These are phyloP conservation scores for Octonoba sinensis DNA, from an alignment of 2,888 invertebrate genomes.

Conservation along the genomic window DNA sequence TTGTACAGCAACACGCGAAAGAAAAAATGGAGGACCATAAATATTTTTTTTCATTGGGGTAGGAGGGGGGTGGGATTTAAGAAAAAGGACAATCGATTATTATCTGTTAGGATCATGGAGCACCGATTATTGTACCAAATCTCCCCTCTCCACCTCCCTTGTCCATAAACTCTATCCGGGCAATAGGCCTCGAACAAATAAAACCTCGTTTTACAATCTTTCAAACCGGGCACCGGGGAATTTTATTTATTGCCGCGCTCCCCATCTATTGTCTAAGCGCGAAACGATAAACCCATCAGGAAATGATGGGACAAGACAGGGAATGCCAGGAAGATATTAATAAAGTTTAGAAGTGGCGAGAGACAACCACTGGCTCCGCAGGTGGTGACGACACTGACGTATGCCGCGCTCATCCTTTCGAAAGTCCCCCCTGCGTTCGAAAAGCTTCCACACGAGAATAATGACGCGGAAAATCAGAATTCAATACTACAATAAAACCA, in stretches of 20 bases:
- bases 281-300: constrained; percentile 44
- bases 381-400: constrained; percentile 58
- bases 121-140: too few species aligned
- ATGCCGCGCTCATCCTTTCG: constrained; percentile 6
- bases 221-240: constrained; percentile 48
- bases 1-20: too few species aligned
- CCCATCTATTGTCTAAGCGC: constrained; percentile 45
- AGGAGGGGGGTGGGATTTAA: too few species aligned
- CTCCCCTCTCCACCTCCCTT: too few species aligned
- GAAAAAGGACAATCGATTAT: too few species aligned
- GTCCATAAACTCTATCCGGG: too few species aligned
- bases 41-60: too few species aligned
- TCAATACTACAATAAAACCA: not conserved
- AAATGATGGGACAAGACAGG: constrained; percentile 26
- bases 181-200: constrained; percentile 10
- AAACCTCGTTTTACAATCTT: constrained; percentile 51
- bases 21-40: too few species aligned
- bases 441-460: constrained; percentile 23
- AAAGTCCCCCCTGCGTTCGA: not conserved
- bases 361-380: constrained; percentile 46
- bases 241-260: constrained; percentile 45
- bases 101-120: too few species aligned
- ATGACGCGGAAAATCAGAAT: constrained; percentile 58
- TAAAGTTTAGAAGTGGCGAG: constrained; percentile 60
- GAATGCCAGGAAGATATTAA: constrained; percentile 42